Conservation (phyloP, 2,797 vertebrate genomes). For the Fratercula arctica region DNA sequence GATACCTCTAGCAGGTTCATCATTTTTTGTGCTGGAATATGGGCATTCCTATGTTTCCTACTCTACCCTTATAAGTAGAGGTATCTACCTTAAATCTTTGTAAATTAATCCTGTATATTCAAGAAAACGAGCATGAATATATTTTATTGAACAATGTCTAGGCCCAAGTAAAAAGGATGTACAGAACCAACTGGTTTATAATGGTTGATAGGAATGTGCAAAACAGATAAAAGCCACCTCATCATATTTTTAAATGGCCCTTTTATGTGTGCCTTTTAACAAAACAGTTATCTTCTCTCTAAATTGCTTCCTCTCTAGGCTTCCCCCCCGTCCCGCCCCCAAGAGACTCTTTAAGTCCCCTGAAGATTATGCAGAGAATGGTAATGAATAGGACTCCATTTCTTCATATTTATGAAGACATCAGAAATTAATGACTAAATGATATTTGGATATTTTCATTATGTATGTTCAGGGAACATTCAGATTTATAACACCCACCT, state of each 20-base stretch:
- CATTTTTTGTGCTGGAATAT: not conserved
- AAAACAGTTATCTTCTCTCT: not conserved
- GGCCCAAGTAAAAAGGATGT: not conserved
- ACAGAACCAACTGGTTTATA: not conserved
- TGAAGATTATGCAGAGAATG: not conserved
- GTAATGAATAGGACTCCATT: not conserved
- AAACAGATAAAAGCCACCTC: not conserved
- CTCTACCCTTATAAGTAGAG: not conserved
- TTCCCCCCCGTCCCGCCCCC: fast-evolving
- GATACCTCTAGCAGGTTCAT: not conserved
- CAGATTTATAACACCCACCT: not conserved
- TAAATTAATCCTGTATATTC: not conserved
- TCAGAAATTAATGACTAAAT: not conserved
- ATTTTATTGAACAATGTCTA: not conserved
- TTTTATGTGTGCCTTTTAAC: not conserved
- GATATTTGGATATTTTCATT: not conserved
- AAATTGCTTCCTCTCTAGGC: not conserved
- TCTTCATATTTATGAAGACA: not conserved
- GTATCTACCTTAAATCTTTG: not conserved
- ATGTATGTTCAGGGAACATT: not conserved
- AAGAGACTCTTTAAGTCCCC: not conserved
- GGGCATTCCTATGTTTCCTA: not conserved
- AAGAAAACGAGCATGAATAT: not conserved
- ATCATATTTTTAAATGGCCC: not conserved
- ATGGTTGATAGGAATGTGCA: not conserved